These are phyloP conservation scores for Coracopsis vasa DNA, from an alignment of 2,113 vertebrate genomes.

Conservation along the genomic window DNA sequence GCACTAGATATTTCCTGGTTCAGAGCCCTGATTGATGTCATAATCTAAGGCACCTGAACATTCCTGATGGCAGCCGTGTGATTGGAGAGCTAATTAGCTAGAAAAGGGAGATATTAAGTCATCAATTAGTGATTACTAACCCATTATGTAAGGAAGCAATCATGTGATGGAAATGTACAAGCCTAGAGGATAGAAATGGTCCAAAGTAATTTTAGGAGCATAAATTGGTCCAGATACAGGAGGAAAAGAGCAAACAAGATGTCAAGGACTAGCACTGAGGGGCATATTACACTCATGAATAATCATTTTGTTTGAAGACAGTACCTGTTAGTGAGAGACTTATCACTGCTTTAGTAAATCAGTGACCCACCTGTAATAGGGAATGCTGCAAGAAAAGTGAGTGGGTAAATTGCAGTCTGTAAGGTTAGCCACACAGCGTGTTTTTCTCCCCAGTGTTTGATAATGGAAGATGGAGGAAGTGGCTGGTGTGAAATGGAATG, in stretches of 20 bases:
- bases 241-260: conserved; percentile 36
- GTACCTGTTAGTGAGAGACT: neutral
- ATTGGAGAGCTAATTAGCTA: conserved; percentile 35
- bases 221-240: neutral
- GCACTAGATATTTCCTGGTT: neutral
- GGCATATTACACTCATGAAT: neutral
- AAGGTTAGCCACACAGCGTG: neutral
- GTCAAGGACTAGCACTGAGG: neutral
- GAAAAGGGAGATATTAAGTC: conserved; percentile 10
- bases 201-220: conserved; percentile 5
- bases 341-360: neutral
- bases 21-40: neutral
- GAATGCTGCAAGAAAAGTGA: neutral
- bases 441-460: neutral
- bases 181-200: neutral
- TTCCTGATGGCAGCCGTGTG: neutral
- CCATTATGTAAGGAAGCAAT: conserved; percentile 4
- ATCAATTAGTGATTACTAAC: conserved; percentile 17
- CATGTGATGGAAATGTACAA: neutral
- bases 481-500: neutral
- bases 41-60: neutral
- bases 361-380: neutral
- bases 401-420: neutral
- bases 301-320: neutral
- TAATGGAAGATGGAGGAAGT: neutral